phyloP scores from a whole-genome alignment of 2,888 invertebrate genomes.

The Leptura quadrifasciata region DNA sequence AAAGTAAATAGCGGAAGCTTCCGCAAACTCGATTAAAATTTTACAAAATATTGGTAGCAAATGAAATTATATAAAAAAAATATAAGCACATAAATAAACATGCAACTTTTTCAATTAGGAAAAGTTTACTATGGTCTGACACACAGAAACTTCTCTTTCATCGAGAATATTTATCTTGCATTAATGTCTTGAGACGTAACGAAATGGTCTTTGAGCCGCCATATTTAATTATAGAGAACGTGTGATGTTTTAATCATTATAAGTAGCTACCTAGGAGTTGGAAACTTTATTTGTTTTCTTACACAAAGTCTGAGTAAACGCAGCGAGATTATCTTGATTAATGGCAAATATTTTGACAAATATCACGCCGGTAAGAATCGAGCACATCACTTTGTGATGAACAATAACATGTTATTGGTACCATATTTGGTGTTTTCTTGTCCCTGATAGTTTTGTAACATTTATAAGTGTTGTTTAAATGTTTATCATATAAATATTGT shows the following conservation, averaged over 20 bases:
- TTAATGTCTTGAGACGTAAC: slow-evolving; percentile 39
- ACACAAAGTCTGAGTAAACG: slow-evolving; percentile 67
- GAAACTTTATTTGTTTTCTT: slow-evolving; percentile 71
- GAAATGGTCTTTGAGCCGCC: slow-evolving; percentile 60
- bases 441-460: background rate
- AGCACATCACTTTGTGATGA: slow-evolving; percentile 44
- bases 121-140: slow-evolving; percentile 32
- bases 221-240: slow-evolving; percentile 70
- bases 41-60: slow-evolving; percentile 21
- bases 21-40: slow-evolving; percentile 16
- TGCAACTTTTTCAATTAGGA: slow-evolving; percentile 30
- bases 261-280: slow-evolving; percentile 69
- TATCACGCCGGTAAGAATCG: slow-evolving; percentile 61
- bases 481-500: too few relatives aligned
- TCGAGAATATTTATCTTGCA: slow-evolving; percentile 44
- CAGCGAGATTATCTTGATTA: slow-evolving; percentile 72
- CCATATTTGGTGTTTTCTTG: slow-evolving; percentile 40
- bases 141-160: slow-evolving; percentile 28
- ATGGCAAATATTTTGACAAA: slow-evolving; percentile 73
- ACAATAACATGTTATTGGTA: slow-evolving; percentile 52
- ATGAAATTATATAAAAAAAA: slow-evolving; percentile 9
- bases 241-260: slow-evolving; percentile 72
- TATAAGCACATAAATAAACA: slow-evolving; percentile 16
- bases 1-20: slow-evolving; percentile 12
- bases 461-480: too few relatives aligned